Evolutionary conservation across 2,797 vertebrate species (phyloP).

Genomic region (Neosilurus hyrtlii): DNA sequence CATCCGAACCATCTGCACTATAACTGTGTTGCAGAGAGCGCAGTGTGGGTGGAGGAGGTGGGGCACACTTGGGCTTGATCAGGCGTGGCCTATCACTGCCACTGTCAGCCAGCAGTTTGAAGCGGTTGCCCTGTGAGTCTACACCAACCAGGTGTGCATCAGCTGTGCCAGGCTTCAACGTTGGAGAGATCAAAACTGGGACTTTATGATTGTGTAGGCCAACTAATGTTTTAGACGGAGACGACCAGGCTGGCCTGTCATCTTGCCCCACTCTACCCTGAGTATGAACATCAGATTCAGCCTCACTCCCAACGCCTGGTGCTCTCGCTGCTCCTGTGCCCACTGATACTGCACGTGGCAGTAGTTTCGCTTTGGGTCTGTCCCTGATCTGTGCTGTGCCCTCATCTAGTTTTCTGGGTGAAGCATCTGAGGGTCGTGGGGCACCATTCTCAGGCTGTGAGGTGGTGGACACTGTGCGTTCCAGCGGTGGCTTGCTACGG

Average conservation of each 20-base stretch:
- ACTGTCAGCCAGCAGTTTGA: constrained; percentile 93
- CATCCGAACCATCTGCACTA: constrained; percentile 75
- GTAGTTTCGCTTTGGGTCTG: constrained; percentile 92
- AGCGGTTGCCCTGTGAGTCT: constrained; percentile 99
- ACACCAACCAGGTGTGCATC: constrained; percentile 93
- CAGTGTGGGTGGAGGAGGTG: constrained; percentile 89
- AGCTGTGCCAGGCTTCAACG: constrained; percentile 89
- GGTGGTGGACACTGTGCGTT: constrained; percentile 86
- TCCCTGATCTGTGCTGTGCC: constrained; percentile 87
- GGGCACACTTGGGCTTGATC: constrained; percentile 97
- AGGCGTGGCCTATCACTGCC: constrained; percentile 90
- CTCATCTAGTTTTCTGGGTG: constrained; percentile 85
- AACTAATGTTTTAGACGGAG: constrained; percentile 80
- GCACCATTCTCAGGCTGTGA: constrained; percentile 86
- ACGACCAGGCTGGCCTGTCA: constrained; percentile 81
- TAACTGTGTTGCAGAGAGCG: constrained; percentile 82
- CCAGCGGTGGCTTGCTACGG: constrained; percentile 90
- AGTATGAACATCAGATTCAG: constrained; percentile 66
- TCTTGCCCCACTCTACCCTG: constrained; percentile 79
- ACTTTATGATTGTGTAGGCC: constrained; percentile 95
- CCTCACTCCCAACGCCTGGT: constrained; percentile 73
- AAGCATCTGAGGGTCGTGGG: constrained; percentile 74
- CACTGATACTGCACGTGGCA: constrained; percentile 76
- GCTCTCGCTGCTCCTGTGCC: constrained; percentile 66
- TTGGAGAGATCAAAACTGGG: constrained; percentile 96